Evolutionary conservation across 2,888 invertebrate genomes (phyloP), one percentile per base, ranked within the genome.

Genomic region (Chorisops tibialis): DNA sequence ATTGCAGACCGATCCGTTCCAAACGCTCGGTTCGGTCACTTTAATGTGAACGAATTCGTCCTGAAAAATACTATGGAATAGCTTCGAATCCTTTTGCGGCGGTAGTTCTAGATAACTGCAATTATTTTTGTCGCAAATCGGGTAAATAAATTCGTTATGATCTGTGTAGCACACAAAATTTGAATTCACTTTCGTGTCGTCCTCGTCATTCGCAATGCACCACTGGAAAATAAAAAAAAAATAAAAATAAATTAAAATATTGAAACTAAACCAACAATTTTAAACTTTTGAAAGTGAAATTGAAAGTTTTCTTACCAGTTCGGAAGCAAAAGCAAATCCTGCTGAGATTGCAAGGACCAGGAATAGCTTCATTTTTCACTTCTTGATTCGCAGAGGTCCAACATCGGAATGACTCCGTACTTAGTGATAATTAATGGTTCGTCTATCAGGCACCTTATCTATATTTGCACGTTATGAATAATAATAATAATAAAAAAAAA

Each of bases 1-100:
- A 30, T 69, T 68, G 50, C 75, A 75, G 39, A 66, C 63, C 2
- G 39, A 43, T 14, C 72, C 71, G 21, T 73, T 66, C 69, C 74
- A 73, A 7, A 59, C 62, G 37, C 71, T 66, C 1, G 68, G 38
- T 6, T 70, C 39, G 0, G 77, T 76, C 19, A 77, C 68, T 63
- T 71, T 72, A 2, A 78, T 41, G 54, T 80, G 80, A n/a, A 67
- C 65, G 22, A 72, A 22, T n/a, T n/a, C n/a, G n/a, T n/a, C n/a
- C n/a, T n/a, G n/a, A n/a, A n/a, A n/a, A n/a, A n/a, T n/a, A n/a
- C n/a, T n/a, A n/a, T n/a, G n/a, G n/a, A n/a, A n/a, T n/a, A n/a
- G n/a, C n/a, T n/a, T n/a, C n/a, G n/a, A n/a, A 7, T 64, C 16
- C 37, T 68, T 64, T 4, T 63, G 45, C 30, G 30, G 9, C 30